Evolutionary conservation across 2,113 vertebrate species (phyloP).

Genomic region (Theropithecus gelada): DNA sequence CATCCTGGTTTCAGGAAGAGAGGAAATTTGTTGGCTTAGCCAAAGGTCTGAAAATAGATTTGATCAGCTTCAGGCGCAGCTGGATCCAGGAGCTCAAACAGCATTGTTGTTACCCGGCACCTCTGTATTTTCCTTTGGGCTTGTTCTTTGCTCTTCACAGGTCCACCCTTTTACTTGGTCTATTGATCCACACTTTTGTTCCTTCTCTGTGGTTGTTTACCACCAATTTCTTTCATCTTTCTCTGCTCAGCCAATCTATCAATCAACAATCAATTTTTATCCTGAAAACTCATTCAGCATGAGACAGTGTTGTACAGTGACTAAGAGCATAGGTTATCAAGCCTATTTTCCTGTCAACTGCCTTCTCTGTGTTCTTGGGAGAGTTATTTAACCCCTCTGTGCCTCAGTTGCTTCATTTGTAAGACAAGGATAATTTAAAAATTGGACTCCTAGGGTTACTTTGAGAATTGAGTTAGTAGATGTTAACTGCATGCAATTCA

Average conservation of each 20-base stretch:
- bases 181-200: background rate
- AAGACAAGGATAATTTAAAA: background rate
- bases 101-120: accelerated
- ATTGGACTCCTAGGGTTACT: background rate
- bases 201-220: background rate
- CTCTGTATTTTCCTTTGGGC: background rate
- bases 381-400: background rate
- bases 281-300: background rate
- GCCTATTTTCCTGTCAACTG: background rate
- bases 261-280: background rate
- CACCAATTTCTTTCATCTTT: background rate
- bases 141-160: background rate
- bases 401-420: background rate
- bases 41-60: background rate
- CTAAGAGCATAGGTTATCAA: background rate
- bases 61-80: background rate
- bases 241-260: background rate
- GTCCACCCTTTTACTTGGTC: background rate
- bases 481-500: too few species aligned
- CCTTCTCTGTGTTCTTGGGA: background rate
- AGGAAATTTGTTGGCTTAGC: background rate
- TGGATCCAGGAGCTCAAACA: too few species aligned
- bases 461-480: background rate
- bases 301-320: accelerated
- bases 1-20: background rate